Evolutionary conservation across 2,113 vertebrate genomes (phyloP).

Genomic region (Myanophis thanlyinensis): DNA sequence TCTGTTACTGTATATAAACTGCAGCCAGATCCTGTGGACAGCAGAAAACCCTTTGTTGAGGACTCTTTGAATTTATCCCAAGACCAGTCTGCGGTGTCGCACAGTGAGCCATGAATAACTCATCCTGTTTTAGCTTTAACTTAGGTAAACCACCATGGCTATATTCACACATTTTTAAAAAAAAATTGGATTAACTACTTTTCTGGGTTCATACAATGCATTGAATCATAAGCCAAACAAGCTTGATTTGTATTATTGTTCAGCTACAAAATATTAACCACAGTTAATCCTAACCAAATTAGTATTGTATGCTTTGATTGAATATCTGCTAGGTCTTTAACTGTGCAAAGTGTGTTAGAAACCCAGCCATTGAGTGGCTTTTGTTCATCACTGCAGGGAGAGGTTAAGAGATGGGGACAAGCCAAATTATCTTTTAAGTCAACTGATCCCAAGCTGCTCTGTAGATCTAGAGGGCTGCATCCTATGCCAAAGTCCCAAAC

Average conservation of each 20-base stretch:
- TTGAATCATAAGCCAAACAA: background rate
- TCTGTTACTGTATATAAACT: background rate
- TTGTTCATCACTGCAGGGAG: background rate
- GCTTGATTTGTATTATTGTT: background rate
- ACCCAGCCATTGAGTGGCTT: background rate
- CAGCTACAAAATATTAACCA: background rate
- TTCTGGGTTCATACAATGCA: background rate
- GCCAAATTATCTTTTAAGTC: background rate
- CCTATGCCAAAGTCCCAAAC: background rate
- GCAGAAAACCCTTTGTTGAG: background rate
- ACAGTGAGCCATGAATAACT: background rate
- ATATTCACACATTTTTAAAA: background rate
- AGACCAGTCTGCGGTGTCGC: background rate
- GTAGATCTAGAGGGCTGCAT: background rate
- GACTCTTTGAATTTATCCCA: background rate
- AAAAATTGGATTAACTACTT: background rate
- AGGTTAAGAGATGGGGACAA: background rate
- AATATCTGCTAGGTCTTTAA: background rate
- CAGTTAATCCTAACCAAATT: background rate
- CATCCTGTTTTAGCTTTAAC: background rate
- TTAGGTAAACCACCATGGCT: background rate
- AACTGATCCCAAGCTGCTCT: background rate
- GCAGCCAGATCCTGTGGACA: background rate
- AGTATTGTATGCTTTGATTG: background rate
- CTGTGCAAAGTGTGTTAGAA: background rate